phyloP scores from a whole-genome alignment of 2,888 invertebrate genomes.

The Erpobdella octoculata region DNA sequence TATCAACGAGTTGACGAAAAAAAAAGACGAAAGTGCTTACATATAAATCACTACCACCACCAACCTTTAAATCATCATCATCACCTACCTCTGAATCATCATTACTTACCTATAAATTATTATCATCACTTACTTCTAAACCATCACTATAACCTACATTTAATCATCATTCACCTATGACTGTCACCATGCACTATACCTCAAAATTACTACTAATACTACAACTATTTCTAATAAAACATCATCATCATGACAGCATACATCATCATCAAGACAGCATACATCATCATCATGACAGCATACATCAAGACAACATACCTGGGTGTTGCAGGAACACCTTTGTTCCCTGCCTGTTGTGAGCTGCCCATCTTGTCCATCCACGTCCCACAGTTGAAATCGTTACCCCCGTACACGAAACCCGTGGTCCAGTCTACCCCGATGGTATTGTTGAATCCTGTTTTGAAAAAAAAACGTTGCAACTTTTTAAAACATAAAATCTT shows the following conservation, averaged over 20 bases:
- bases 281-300: not conserved
- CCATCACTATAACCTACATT: too few relatives aligned
- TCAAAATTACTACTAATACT: too few relatives aligned
- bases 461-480: not conserved
- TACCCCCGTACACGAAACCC: slow-evolving; percentile 90
- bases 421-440: slow-evolving; percentile 83
- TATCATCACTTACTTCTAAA: too few relatives aligned
- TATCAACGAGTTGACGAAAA: too few relatives aligned
- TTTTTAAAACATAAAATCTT: not conserved
- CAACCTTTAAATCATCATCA: too few relatives aligned
- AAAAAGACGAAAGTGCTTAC: too few relatives aligned
- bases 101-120: too few relatives aligned
- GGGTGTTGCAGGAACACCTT: slow-evolving; percentile 87
- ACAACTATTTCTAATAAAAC: too few relatives aligned
- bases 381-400: slow-evolving; percentile 89
- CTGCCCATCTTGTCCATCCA: slow-evolving; percentile 99
- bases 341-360: slow-evolving; percentile 77
- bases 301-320: slow-evolving; percentile 55
- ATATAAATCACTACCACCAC: too few relatives aligned
- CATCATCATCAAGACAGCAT: not conserved
- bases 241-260: not conserved
- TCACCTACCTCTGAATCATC: too few relatives aligned
- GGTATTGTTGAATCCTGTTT: slow-evolving; percentile 72
- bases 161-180: too few relatives aligned
- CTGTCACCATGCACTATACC: too few relatives aligned